phyloP scores from a whole-genome alignment of 2,113 vertebrate genomes.

The Antechinus flavipes region DNA sequence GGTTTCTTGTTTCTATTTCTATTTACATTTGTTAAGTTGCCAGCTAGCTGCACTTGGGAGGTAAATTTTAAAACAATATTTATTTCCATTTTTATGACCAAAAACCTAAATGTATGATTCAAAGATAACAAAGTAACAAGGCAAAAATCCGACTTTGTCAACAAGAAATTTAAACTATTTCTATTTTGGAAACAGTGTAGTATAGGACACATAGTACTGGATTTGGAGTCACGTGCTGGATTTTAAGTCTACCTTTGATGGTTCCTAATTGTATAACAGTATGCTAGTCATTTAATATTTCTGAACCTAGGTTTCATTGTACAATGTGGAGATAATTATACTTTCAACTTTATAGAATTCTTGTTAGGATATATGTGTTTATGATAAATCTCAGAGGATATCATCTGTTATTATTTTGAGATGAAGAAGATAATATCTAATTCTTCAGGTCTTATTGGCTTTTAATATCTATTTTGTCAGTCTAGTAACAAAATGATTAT shows the following conservation, averaged over 20 bases:
- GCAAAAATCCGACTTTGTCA: not conserved
- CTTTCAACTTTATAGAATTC: not conserved
- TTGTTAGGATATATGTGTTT: not conserved
- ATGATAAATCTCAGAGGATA: not conserved
- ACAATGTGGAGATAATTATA: not conserved
- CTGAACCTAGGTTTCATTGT: not conserved
- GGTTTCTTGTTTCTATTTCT: not conserved
- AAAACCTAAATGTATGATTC: not conserved
- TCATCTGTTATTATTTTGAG: not conserved
- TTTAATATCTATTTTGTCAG: not conserved
- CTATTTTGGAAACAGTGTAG: not conserved
- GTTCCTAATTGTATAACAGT: not conserved
- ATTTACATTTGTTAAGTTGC: not conserved
- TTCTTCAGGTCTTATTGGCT: not conserved
- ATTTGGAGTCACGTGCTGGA: not conserved
- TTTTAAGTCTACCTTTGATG: not conserved
- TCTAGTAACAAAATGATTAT: not conserved
- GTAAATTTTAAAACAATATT: not conserved
- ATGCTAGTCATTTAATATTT: not conserved
- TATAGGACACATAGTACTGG: not conserved
- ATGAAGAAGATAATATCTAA: not conserved
- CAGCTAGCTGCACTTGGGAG: not conserved
- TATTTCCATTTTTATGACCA: not conserved
- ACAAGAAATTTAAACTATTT: not conserved
- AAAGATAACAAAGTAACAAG: not conserved